Evolutionary conservation across 2,888 invertebrate species (phyloP).

Genomic region (Physocephala rufipes): DNA sequence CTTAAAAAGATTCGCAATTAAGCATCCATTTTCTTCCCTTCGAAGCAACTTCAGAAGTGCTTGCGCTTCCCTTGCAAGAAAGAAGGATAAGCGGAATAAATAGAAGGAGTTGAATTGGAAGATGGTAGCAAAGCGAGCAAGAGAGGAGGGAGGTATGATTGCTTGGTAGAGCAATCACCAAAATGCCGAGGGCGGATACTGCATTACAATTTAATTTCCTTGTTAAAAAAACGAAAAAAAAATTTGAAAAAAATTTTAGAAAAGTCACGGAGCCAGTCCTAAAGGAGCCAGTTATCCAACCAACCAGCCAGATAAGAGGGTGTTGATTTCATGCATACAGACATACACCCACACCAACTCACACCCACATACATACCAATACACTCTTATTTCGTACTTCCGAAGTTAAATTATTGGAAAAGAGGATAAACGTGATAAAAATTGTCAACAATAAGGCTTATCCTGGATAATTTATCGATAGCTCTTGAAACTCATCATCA

Average conservation of each 20-base stretch:
- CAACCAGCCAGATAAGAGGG: too few relatives aligned
- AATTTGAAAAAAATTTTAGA: constrained; percentile 15
- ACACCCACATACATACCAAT: not conserved
- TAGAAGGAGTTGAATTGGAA: not conserved
- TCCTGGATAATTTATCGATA: constrained; percentile 22
- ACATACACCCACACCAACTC: not conserved
- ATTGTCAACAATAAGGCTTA: constrained; percentile 13
- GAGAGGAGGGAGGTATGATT: too few relatives aligned
- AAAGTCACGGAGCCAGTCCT: constrained; percentile 2
- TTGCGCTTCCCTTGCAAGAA: not conserved
- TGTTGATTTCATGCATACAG: not conserved
- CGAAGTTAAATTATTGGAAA: constrained; percentile 4
- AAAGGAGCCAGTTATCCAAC: not conserved
- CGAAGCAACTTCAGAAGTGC: constrained; percentile 11
- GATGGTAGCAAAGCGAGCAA: not conserved
- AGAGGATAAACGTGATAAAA: constrained; percentile 21
- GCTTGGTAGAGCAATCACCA: not conserved
- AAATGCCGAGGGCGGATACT: constrained; percentile 8
- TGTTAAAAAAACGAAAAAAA: not conserved
- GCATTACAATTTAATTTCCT: constrained; percentile 30
- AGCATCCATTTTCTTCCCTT: constrained; percentile 1
- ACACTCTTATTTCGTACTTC: not conserved
- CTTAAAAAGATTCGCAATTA: constrained; percentile 1
- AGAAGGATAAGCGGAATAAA: not conserved
- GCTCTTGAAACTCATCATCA: not conserved